A percentile compares a stretch with the other conserved stretches of the same genome.
These are phyloP conservation scores for Desmodus rotundus DNA, from an alignment of 2,113 vertebrate species.

Conservation along the genomic window DNA sequence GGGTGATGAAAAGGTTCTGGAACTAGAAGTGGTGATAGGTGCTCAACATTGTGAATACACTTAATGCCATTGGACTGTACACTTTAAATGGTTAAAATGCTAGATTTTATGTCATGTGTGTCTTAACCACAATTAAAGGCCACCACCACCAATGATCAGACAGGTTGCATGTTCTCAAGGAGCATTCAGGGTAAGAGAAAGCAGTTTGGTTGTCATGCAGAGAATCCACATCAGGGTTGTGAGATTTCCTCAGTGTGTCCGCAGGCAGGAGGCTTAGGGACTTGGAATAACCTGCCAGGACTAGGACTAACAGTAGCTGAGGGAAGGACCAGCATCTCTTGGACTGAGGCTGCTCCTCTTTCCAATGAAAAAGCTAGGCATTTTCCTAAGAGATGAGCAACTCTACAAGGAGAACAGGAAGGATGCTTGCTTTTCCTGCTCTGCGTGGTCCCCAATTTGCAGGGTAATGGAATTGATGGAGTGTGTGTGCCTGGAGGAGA, in stretches of 20 bases:
- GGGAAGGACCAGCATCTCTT: background rate
- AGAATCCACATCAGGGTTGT: rapidly evolving
- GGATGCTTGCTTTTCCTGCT: background rate
- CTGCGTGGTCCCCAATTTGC: background rate
- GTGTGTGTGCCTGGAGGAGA: background rate
- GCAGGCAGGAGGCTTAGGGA: background rate
- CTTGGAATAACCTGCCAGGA: background rate
- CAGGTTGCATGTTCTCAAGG: background rate
- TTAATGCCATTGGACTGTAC: background rate
- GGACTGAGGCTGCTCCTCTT: background rate
- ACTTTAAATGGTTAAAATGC: background rate
- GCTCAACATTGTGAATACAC: rapidly evolving
- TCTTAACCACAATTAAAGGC: background rate
- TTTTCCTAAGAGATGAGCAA: slow-evolving; percentile 26
- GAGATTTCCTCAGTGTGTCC: background rate
- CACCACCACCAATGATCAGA: background rate
- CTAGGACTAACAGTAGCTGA: background rate
- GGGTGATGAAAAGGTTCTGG: background rate
- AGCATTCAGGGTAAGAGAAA: background rate
- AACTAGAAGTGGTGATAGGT: background rate
- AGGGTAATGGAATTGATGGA: background rate
- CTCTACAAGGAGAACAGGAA: background rate
- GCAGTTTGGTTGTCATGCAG: background rate
- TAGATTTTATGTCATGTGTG: background rate
- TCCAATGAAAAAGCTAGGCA: background rate